Percentiles rank a stretch among this genome's conserved stretches.
These are phyloP conservation scores for Lipophrys pholis DNA, from an alignment of 2,113 vertebrate genomes.

Conservation along the genomic window DNA sequence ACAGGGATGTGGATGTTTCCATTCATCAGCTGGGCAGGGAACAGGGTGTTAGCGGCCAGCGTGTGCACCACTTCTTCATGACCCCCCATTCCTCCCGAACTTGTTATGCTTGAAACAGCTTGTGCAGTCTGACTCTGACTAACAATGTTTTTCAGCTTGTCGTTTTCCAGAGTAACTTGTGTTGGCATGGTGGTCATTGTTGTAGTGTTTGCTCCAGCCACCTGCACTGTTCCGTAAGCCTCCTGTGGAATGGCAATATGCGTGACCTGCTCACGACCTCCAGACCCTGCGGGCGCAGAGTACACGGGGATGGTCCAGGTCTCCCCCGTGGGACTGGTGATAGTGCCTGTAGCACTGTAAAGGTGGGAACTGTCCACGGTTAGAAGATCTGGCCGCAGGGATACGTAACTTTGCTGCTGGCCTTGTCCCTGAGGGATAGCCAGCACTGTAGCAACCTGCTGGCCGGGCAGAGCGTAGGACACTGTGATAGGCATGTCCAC, in stretches of 20 bases:
- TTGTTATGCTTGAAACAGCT: slow-evolving; percentile 79
- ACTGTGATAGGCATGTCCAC: slow-evolving; percentile 99
- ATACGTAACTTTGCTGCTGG: slow-evolving; percentile 98
- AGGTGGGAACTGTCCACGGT: slow-evolving; percentile 99
- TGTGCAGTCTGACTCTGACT: slow-evolving; percentile 77
- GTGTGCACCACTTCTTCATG: slow-evolving; percentile 99
- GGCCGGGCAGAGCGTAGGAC: slow-evolving; percentile 96
- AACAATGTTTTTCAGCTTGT: slow-evolving; percentile 75
- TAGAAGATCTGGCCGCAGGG: slow-evolving; percentile 96
- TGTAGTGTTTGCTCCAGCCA: slow-evolving; percentile 82
- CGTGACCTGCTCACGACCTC: slow-evolving; percentile 91
- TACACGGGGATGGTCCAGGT: slow-evolving; percentile 99
- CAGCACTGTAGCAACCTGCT: slow-evolving; percentile 97
- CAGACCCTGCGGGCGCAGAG: slow-evolving; percentile 87
- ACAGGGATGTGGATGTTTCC: slow-evolving; percentile 99
- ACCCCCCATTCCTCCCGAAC: slow-evolving; percentile 81
- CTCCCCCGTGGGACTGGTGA: slow-evolving; percentile 98
- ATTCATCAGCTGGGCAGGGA: slow-evolving; percentile 99
- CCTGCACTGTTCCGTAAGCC: slow-evolving; percentile 95
- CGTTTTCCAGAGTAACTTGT: slow-evolving; percentile 88
- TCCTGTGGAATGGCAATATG: slow-evolving; percentile 99
- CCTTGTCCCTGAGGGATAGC: slow-evolving; percentile 94
- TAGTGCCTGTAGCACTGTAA: slow-evolving; percentile 97
- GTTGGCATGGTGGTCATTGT: slow-evolving; percentile 75
- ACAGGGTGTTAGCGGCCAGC: slow-evolving; percentile 83